These are phyloP conservation scores for Alsophila aescularia DNA, from an alignment of 2,888 invertebrate species.

Conservation along the genomic window DNA sequence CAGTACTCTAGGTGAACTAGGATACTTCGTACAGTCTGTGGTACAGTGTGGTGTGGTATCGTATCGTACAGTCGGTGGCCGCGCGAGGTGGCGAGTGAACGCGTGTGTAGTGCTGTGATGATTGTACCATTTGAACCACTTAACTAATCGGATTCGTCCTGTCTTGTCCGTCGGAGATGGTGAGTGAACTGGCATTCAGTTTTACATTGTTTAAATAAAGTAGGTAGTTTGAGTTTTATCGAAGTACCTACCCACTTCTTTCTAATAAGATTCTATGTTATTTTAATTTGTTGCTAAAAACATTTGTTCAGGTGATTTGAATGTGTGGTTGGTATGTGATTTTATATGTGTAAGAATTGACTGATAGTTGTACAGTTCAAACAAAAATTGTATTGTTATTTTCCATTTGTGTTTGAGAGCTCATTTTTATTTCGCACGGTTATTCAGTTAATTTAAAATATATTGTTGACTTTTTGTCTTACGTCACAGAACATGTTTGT, in stretches of 20 bases:
- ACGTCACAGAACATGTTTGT: too few relatives aligned
- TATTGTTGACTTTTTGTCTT: too few relatives aligned
- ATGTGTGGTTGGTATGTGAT: background rate
- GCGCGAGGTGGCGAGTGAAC: constrained; percentile 54
- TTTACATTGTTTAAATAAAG: background rate
- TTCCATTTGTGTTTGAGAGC: too few relatives aligned
- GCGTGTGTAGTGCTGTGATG: constrained; percentile 65
- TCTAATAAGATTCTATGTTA: too few relatives aligned
- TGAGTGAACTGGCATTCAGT: constrained; percentile 28
- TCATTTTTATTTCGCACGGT: too few relatives aligned
- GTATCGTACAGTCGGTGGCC: constrained; percentile 57
- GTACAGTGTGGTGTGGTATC: background rate
- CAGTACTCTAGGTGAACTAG: constrained; percentile 5
- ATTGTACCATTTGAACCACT: constrained; percentile 65
- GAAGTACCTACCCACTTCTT: too few relatives aligned
- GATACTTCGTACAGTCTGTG: too few relatives aligned
- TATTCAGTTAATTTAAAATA: background rate
- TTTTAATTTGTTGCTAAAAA: too few relatives aligned
- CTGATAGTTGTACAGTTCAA: too few relatives aligned
- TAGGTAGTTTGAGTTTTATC: too few relatives aligned
- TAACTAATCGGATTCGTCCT: constrained; percentile 48
- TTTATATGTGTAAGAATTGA: too few relatives aligned
- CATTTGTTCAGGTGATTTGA: background rate
- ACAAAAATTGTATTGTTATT: too few relatives aligned
- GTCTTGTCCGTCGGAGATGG: constrained; percentile 36